Evolutionary conservation across 1,140 invertebrate species (phyloP), one percentile per base, ranked within the genome.

Genomic region (Trichonephila clavata): DNA sequence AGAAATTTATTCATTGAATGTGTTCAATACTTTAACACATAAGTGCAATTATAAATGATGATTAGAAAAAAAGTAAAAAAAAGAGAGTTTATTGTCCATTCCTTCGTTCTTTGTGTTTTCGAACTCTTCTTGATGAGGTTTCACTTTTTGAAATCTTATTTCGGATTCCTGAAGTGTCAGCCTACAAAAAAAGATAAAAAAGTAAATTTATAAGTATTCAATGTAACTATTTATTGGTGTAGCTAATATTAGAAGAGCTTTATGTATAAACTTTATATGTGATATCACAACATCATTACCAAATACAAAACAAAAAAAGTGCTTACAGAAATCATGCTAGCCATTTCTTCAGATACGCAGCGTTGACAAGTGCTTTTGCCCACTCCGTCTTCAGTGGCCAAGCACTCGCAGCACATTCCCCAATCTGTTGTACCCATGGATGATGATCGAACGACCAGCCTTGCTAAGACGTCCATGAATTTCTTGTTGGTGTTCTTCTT

Each of bases 371-470:
- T 94, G 68, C 96, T 95, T 24, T 94, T 95, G 1, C 96, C 96
- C 6, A 95, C 94, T n/a, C 96, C 96, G 81, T 96, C 95, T 27
- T 95, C 94, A 65, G 96, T 96, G 5, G 95, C 95, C 6, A 97
- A 96, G 95, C 98, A 98, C 94, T 97, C 97, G 95, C 98, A 98
- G 94, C 97, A 98, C 14, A 95, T 93, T 60, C 96, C 96, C 0
- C 97, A 97, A n/a, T 95, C 93, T 3, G 97, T 97, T 16, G 97
- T 97, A 5, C 95, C 96, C 0, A 97, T 97, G 27, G 95, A 91
- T 3, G 97, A 97, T 13, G 97, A 97, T 24, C 96, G 94, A 0
- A 97, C 97, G 0, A 98, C 95, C 61, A 97, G 96, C 90, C 97
- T 97, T 1, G 97, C 96, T 93, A 98, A 97, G 0, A 98, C 97